Conservation (phyloP, 1,140 invertebrate species). For the Tenebrio molitor region DNA sequence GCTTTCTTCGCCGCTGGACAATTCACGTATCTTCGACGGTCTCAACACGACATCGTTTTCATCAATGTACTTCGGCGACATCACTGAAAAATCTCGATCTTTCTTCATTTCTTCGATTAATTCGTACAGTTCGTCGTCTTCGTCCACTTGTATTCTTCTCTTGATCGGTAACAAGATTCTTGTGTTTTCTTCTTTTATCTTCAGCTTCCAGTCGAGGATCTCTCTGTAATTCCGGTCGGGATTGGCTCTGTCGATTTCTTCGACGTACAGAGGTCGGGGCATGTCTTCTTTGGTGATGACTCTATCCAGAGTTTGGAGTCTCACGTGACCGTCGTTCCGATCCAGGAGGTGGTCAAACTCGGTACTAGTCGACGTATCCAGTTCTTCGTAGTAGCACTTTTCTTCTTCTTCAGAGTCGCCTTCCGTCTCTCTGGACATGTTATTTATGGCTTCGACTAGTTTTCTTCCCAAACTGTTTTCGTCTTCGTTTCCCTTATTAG, state of each 20-base stretch:
- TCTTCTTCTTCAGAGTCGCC: too few species aligned
- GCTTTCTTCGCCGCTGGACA: constrained; percentile 2
- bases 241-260: constrained; percentile 12
- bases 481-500: too few species aligned
- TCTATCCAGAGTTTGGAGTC: constrained; percentile 8
- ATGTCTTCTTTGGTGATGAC: constrained; percentile 13
- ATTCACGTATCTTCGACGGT: too few species aligned
- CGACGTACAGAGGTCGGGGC: neutral
- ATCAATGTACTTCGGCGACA: constrained; percentile 45
- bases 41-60: constrained; percentile 51
- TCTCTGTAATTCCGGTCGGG: constrained; percentile 49
- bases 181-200: constrained; percentile 49
- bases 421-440: too few species aligned
- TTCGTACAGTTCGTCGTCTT: constrained; percentile 48
- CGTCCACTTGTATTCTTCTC: constrained; percentile 27
- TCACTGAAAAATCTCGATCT: constrained; percentile 50
- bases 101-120: constrained; percentile 46
- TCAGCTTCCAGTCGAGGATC: constrained; percentile 53
- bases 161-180: constrained; percentile 53
- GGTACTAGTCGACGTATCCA: neutral
- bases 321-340: neutral
- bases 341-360: neutral
- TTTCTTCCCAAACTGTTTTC: constrained; percentile 1
- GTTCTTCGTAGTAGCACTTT: constrained; percentile 3
- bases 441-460: neutral